Conservation (phyloP, 1,140 invertebrate genomes). For the Drosophila funebris region DNA sequence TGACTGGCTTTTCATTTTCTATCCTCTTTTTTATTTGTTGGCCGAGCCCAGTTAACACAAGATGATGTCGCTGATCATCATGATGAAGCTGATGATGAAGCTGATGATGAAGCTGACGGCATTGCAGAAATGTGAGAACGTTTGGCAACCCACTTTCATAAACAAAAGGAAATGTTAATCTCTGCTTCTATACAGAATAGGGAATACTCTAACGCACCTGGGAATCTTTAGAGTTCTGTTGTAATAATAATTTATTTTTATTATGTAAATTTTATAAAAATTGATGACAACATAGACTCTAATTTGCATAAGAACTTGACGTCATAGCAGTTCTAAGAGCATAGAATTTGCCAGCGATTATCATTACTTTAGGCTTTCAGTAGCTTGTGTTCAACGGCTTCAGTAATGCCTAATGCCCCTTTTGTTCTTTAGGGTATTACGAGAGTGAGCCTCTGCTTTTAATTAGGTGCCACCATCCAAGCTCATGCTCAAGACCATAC, state of each 20-base stretch:
- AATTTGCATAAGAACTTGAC: background rate
- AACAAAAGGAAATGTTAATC: conserved; percentile 43
- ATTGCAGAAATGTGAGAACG: conserved; percentile 59
- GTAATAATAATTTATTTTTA: background rate
- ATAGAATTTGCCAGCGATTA: background rate
- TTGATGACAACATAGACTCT: background rate
- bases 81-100: conserved; percentile 21
- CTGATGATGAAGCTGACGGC: conserved; percentile 26
- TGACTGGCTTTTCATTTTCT: conserved; percentile 66
- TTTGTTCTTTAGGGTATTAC: conserved; percentile 1
- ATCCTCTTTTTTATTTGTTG: conserved; percentile 5
- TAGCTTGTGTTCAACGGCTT: background rate
- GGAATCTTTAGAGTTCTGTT: background rate
- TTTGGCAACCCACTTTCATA: conserved; percentile 48
- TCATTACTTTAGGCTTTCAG: background rate
- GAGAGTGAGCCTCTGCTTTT: conserved; percentile 25
- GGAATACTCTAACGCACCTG: conserved; percentile 21
- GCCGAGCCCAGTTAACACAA: conserved; percentile 53
- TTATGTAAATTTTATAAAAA: background rate
- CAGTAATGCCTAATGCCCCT: background rate
- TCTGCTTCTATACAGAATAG: background rate
- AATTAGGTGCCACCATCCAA: conserved; percentile 51
- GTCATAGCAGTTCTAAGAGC: background rate
- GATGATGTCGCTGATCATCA: conserved; percentile 35
- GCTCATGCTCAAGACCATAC: background rate